Evolutionary conservation across 2,113 vertebrate species (phyloP).

Genomic region (Fukomys damarensis): DNA sequence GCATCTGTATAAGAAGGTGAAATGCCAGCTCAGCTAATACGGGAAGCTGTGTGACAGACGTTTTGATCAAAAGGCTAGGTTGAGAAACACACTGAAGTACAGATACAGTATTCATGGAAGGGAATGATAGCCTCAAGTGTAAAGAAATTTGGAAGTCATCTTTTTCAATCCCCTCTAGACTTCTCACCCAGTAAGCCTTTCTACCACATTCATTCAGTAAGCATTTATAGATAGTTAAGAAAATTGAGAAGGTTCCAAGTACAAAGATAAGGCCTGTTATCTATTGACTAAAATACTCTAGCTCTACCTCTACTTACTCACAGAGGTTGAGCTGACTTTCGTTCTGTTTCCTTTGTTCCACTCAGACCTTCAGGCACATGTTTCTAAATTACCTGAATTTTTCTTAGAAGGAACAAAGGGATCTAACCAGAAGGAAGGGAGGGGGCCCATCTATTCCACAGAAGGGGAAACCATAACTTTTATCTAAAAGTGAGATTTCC

Average conservation of each 20-base stretch:
- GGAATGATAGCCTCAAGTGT: not conserved
- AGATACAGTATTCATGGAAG: not conserved
- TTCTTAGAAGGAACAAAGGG: not conserved
- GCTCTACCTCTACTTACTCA: not conserved
- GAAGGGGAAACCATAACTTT: not conserved
- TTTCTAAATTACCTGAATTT: not conserved
- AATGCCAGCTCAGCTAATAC: not conserved
- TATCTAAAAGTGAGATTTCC: not conserved
- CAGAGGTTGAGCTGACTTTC: no score
- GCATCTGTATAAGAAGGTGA: not conserved
- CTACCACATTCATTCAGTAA: not conserved
- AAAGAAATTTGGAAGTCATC: constrained; percentile 5
- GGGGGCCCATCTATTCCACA: not conserved
- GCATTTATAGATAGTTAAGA: not conserved
- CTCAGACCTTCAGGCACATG: not conserved
- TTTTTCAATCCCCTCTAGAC: not conserved
- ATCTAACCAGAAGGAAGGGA: not conserved
- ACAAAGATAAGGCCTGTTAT: not conserved
- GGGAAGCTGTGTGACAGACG: not conserved
- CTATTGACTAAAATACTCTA: not conserved
- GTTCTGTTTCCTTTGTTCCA: not conserved
- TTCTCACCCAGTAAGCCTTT: not conserved
- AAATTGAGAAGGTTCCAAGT: not conserved
- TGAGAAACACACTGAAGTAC: not conserved
- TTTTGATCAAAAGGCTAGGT: constrained; percentile 22